Conservation (phyloP, 2,113 vertebrate genomes). For the Agapornis roseicollis region DNA sequence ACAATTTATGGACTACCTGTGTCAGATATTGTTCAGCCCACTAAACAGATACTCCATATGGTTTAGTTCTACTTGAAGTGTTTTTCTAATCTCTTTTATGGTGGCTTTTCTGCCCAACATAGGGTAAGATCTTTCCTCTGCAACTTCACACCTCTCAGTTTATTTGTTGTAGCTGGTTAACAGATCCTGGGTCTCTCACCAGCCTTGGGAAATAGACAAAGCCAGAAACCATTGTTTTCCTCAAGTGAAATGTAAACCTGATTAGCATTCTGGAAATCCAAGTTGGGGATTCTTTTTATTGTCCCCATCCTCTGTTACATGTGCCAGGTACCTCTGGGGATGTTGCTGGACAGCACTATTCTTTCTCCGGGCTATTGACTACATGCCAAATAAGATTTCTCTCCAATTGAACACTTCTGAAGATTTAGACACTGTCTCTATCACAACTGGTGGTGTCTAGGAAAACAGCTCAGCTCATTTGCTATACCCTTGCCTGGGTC, state of each 20-base stretch:
- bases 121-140: not conserved
- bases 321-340: constrained; percentile 4
- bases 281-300: not conserved
- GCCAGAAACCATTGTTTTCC: not conserved
- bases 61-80: not conserved
- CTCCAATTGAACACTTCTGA: constrained; percentile 36
- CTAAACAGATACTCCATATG: not conserved
- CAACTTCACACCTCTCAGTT: not conserved
- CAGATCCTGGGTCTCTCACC: not conserved
- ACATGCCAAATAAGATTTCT: constrained; percentile 62
- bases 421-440: constrained; percentile 51
- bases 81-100: not conserved
- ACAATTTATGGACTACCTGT: not conserved
- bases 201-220: not conserved
- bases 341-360: constrained; percentile 27
- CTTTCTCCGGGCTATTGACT: constrained; percentile 57
- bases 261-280: constrained; percentile 32
- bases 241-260: not conserved
- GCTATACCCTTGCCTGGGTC: constrained; percentile 31
- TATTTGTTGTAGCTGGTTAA: not conserved
- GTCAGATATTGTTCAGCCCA: not conserved
- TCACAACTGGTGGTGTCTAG: constrained; percentile 24
- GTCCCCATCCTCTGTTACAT: not conserved
- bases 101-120: not conserved
- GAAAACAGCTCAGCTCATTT: constrained; percentile 38